Evolutionary conservation across 2,888 invertebrate genomes (phyloP), one percentile per base, ranked within the genome.

Genomic region (Scaptomyza caliginosa): DNA sequence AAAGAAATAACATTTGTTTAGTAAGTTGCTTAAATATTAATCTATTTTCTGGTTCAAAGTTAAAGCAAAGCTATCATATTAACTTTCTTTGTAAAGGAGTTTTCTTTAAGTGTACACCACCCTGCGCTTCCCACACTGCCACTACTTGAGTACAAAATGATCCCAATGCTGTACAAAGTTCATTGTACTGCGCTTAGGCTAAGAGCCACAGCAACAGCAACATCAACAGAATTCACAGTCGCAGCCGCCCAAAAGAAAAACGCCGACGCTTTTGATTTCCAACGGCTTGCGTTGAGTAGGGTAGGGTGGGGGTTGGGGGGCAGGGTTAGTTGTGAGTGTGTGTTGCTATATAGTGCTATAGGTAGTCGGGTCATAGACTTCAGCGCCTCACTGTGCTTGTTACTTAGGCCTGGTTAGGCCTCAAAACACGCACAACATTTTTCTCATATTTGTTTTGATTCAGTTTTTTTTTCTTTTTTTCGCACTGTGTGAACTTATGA

Each of bases 111-210:
- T 45, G 45, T 28, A 45, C 1, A 4, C 8, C 21, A 13, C 30
- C 32, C 54, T 4, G n/a, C 24, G 3, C 16, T 43, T 24, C 8
- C 7, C 19, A 19, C 38, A 19, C 30, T 19, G 30, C 30, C 30
- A 34, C 19, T 23, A 11, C 26, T 39, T 10, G 13, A 11, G 26
- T 13, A 34, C 28, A 43, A 51, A 26, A 28, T 72, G 68, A 58
- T 49, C 45, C 49, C 57, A 57, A 65, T 58, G 70, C 63, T 77
- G 56, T 50, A 51, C 65, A 81, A 66, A 81, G 81, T 86, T 81
- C 81, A 84, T 81, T 81, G 81, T 86, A 81, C 81, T 78, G 57
- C 86, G 81, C 85, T 81, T 81, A 86, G 82, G 60, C 77, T 64
- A 74, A 83, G 86, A 80, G 86, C 38, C 78, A 51, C 65, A 63